Conservation (phyloP, 2,888 invertebrate genomes). For the Plusia festucae region DNA sequence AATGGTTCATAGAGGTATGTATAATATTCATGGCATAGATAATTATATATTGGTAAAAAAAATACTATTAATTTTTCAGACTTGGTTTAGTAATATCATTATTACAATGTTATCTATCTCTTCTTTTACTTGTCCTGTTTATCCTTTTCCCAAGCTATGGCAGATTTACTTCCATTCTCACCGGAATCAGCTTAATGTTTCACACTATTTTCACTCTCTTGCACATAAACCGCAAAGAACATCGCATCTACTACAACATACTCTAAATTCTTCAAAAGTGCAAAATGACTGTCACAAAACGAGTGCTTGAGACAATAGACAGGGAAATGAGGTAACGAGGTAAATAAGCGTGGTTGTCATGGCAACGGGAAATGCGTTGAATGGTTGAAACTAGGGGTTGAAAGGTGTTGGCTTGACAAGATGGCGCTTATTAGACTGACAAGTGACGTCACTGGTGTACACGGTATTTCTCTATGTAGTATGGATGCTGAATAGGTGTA, state of each 20-base stretch:
- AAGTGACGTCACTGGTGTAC: conserved; percentile 38
- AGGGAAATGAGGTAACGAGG: conserved; percentile 51
- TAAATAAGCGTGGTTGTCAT: conserved; percentile 48
- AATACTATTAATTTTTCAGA: too few relatives aligned
- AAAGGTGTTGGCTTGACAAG: conserved; percentile 45
- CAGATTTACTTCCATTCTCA: too few relatives aligned
- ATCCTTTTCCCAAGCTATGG: too few relatives aligned
- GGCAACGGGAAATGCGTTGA: conserved; percentile 33
- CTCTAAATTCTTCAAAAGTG: conserved; percentile 23
- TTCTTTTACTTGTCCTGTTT: too few relatives aligned
- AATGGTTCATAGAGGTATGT: too few relatives aligned
- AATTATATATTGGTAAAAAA: too few relatives aligned
- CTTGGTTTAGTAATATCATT: too few relatives aligned
- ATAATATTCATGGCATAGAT: too few relatives aligned
- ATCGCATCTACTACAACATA: conserved; percentile 9
- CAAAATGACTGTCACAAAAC: conserved; percentile 32
- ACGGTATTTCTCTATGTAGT: too few relatives aligned
- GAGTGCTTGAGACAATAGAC: conserved; percentile 40
- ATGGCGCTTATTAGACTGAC: conserved; percentile 44
- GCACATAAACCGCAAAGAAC: conserved; percentile 14
- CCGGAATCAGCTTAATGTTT: too few relatives aligned
- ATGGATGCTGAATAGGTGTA: too few relatives aligned
- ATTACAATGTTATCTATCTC: too few relatives aligned
- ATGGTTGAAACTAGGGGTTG: conserved; percentile 32
- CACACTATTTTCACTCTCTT: background rate